Base-by-base conservation (phyloP, 1,140 invertebrate genomes). In the Chionoecetes opilio region DNA sequence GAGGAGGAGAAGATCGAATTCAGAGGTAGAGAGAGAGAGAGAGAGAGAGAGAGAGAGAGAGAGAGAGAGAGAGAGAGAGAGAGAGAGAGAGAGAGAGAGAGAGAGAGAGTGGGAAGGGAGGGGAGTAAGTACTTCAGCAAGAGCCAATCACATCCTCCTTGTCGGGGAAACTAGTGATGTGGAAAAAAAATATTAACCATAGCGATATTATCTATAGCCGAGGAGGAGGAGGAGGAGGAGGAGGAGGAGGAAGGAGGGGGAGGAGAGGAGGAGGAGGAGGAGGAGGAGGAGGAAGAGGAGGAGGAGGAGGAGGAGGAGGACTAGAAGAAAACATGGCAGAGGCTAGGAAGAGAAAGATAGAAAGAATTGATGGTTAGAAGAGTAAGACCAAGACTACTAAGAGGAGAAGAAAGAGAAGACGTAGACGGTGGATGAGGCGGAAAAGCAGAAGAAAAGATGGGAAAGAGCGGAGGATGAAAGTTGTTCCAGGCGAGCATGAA, bases 291-390 rank as follows among this genome's bases (percentile, higher is more conserved):
- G 29, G 35, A 34, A 6, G 46, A 91, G 41, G 63, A 26, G 32
- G 31, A 89, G 87, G 46, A 31, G 53, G 32, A 90, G 32, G 29
- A n/a, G 34, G 88, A 90, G 53, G 38, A 90, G 38, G 53, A 53
- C 29, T 29, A 31, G n/a, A 88, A 26, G 35, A 86, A 32, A 34
- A 38, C 32, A 1, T 1, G 2, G 85, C 32, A 38, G 35, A 86
- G 35, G 17, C 11, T 29, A 86, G 11, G 21, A 38, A 86, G 29
- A 86, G 31, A 11, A 26, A 84, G 14, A 88, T 3, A n/a, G n/a
- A n/a, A n/a, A n/a, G n/a, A n/a, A n/a, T n/a, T 53, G 46, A 9
- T 14, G 46, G 46, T 14, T 17, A n/a, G n/a, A 53, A 9, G 46
- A 17, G 21, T 53, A 3, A 53, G 46, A 53, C 46, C 46, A 53